Percentiles rank a stretch among this genome's conserved stretches.
Evolutionary conservation across 2,113 vertebrate genomes (phyloP).

Genomic region (Periophthalmus modestus): DNA sequence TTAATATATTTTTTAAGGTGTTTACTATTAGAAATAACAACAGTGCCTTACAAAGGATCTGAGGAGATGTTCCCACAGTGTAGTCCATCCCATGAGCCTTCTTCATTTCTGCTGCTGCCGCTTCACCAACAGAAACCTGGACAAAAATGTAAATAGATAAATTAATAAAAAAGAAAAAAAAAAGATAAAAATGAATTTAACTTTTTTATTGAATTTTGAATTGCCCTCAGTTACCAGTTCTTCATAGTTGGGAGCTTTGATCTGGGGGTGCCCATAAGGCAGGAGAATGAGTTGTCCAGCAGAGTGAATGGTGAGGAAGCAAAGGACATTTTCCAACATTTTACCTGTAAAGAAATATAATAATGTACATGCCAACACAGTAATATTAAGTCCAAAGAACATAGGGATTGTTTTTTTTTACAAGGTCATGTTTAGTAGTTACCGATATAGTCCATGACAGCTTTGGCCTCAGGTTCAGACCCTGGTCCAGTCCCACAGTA

Average conservation of each 20-base stretch:
- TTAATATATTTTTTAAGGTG: too few species aligned
- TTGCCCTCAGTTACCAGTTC: constrained; percentile 75
- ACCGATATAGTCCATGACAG: constrained; percentile 69
- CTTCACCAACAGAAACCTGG: constrained; percentile 75
- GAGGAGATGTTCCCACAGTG: constrained; percentile 73
- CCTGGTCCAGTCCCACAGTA: constrained; percentile 73
- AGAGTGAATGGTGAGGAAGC: constrained; percentile 79
- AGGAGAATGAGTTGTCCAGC: constrained; percentile 75
- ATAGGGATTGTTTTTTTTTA: too few species aligned
- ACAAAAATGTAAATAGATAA: constrained; percentile 36
- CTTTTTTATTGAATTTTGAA: too few species aligned
- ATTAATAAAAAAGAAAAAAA: too few species aligned
- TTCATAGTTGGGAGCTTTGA: constrained; percentile 69
- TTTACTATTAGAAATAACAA: too few species aligned
- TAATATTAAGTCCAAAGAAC: too few species aligned
- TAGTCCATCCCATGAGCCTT: constrained; percentile 78
- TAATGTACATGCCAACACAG: not conserved
- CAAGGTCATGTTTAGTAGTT: not conserved
- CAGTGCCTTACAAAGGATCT: constrained; percentile 78
- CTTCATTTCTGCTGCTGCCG: constrained; percentile 76
- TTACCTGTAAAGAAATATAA: not conserved
- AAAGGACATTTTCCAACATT: constrained; percentile 61
- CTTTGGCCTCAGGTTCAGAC: constrained; percentile 76
- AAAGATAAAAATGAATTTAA: too few species aligned
- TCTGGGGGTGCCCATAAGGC: constrained; percentile 72